Base-by-base conservation (phyloP, 2,113 vertebrate genomes). In the Strigops habroptila region DNA sequence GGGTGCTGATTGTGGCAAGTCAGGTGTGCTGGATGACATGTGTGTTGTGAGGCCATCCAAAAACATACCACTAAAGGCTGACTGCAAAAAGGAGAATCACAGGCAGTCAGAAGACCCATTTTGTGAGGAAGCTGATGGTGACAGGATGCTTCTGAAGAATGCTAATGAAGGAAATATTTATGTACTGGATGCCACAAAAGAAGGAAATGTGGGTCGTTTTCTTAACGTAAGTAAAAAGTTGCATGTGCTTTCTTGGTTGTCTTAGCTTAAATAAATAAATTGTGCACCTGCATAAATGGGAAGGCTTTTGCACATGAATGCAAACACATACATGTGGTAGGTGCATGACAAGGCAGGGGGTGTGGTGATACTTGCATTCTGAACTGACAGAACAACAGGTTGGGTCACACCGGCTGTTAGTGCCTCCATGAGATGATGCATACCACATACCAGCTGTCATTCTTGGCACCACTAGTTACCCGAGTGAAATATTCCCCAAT, bases 131-230 rank as follows among this genome's bases (percentile, higher is more conserved):
- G 44, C 90, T 79, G 53, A 88, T 51, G 33, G 53, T 67, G 91
- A 74, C 22, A 55, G 52, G 43, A 69, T 30, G 1, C 63, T 79
- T 88, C 41, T 53, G 53, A 83, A 82, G 39, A 95, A 88, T 16
- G 74, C 62, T 46, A 55, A 9, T 49, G 77, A 97, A 77, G 95
- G 86, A 73, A 94, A 68, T 74, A 39, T 55, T 27, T 98, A 98
- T 96, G 74, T 98, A 37, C 86, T 99, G 78, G 99, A 99, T 95
- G 99, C 99, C 74, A 98, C 98, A 59, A 98, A 97, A 95, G 99
- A 99, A 97, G 99, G 99, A 93, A 99, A 99, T 48, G 99, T 99
- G 65, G 98, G 98, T 81, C 98, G 99, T 65, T 99, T 99, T 95
- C 96, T 99, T 76, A 99, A 99, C 12, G 99, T 99, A 96, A 98